Percentiles rank a stretch among this genome's conserved stretches.
Conservation (phyloP, 2,113 vertebrate genomes). For the Datnioides undecimradiatus region DNA sequence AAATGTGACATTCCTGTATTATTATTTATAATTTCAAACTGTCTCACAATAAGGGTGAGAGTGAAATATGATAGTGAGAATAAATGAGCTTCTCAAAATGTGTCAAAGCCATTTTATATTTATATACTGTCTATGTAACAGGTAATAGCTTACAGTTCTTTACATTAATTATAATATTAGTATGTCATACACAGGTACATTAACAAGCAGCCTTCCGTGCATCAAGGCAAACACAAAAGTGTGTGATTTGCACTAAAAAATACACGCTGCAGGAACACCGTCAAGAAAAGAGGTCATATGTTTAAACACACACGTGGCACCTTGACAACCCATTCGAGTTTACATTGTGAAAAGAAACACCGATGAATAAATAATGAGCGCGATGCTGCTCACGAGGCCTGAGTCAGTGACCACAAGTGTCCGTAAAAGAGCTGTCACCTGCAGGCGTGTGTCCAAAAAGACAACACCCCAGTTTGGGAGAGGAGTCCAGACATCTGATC, state of each 20-base stretch:
- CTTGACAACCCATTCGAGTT: conserved; percentile 16
- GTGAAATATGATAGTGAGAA: neutral
- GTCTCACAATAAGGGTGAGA: neutral
- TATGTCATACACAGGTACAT: conserved; percentile 8
- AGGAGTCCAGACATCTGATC: conserved; percentile 73
- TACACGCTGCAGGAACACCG: conserved; percentile 16
- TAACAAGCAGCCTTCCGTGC: conserved; percentile 2
- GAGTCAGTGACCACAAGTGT: conserved; percentile 45
- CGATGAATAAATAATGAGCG: conserved; percentile 61
- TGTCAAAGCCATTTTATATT: neutral
- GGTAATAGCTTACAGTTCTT: conserved; percentile 5
- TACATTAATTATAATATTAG: conserved; percentile 3
- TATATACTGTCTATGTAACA: neutral
- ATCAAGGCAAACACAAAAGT: conserved; percentile 11
- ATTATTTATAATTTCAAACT: neutral
- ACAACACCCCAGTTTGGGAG: conserved; percentile 46
- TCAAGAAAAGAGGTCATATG: conserved; percentile 11
- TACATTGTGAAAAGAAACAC: conserved; percentile 32
- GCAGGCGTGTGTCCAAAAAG: conserved; percentile 51
- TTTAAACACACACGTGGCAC: conserved; percentile 1
- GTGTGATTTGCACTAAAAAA: neutral
- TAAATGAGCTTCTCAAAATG: neutral
- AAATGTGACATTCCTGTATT: neutral
- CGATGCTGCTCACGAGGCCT: conserved; percentile 29
- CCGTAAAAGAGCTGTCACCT: conserved; percentile 55